Conservation (phyloP, 2,113 vertebrate genomes). For the Microcebus lehilahytsara region DNA sequence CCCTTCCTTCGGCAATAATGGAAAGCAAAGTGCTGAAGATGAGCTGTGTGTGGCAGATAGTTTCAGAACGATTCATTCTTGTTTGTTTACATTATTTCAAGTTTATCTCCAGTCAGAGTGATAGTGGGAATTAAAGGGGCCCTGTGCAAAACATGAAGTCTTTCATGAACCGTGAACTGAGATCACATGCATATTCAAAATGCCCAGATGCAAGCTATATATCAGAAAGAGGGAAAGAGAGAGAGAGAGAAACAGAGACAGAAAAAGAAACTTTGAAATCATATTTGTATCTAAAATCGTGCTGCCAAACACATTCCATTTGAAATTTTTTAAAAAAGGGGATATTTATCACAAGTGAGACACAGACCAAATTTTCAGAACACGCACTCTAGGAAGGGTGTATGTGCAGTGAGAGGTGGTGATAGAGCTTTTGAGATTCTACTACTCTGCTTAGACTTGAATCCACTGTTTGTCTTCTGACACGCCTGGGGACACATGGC, state of each 20-base stretch:
- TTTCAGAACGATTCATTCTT: not conserved
- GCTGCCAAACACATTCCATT: not conserved
- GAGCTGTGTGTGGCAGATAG: not conserved
- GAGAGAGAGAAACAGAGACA: too few relatives aligned
- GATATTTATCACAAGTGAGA: not conserved
- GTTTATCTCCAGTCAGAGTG: slow-evolving; percentile 36
- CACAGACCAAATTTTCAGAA: slow-evolving; percentile 38
- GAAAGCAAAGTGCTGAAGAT: not conserved
- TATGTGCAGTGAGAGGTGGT: not conserved
- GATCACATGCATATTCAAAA: slow-evolving; percentile 26
- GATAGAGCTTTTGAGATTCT: slow-evolving; percentile 34
- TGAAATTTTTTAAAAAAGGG: not conserved
- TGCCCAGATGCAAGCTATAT: not conserved
- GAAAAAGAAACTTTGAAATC: not conserved
- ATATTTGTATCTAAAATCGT: slow-evolving; percentile 19
- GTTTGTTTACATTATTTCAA: slow-evolving; percentile 50
- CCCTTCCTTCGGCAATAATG: not conserved
- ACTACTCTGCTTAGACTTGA: slow-evolving; percentile 28
- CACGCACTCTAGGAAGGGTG: not conserved
- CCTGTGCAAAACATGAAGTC: slow-evolving; percentile 5
- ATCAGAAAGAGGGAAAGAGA: too few relatives aligned
- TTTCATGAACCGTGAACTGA: not conserved
- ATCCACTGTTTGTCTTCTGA: slow-evolving; percentile 34
- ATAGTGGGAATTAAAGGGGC: not conserved
- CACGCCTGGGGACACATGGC: not conserved